Percentiles rank a stretch among this genome's conserved stretches.
These are phyloP conservation scores for Pristis pectinata DNA, from an alignment of 2,797 vertebrate genomes.

Conservation along the genomic window DNA sequence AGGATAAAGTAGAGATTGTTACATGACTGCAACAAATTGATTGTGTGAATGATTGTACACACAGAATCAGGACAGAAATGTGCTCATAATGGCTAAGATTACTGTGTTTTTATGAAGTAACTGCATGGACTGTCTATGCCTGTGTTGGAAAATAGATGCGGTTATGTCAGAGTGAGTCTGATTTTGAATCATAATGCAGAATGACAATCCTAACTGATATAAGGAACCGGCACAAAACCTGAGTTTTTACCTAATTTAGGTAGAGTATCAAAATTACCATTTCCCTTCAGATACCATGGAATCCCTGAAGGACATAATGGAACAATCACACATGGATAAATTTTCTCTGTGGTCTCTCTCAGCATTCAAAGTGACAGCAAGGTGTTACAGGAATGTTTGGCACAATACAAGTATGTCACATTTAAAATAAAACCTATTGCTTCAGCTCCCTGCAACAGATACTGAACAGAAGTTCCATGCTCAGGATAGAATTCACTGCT, in stretches of 20 bases:
- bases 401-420: background rate
- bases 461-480: background rate
- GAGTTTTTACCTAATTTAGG: background rate
- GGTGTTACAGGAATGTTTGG: background rate
- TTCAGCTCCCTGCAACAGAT: background rate
- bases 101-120: background rate
- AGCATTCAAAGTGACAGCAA: background rate
- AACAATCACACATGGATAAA: background rate
- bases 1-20: background rate
- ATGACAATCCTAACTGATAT: background rate
- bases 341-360: background rate
- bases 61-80: background rate
- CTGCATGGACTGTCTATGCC: background rate
- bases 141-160: background rate
- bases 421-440: background rate
- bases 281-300: background rate
- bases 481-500: background rate
- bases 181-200: background rate
- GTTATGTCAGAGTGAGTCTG: background rate
- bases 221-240: background rate
- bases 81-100: background rate
- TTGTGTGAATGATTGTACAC: background rate
- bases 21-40: background rate
- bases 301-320: background rate
- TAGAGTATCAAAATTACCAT: background rate